phyloP scores from a whole-genome alignment of 2,888 invertebrate species.

The Volucella inflata region DNA sequence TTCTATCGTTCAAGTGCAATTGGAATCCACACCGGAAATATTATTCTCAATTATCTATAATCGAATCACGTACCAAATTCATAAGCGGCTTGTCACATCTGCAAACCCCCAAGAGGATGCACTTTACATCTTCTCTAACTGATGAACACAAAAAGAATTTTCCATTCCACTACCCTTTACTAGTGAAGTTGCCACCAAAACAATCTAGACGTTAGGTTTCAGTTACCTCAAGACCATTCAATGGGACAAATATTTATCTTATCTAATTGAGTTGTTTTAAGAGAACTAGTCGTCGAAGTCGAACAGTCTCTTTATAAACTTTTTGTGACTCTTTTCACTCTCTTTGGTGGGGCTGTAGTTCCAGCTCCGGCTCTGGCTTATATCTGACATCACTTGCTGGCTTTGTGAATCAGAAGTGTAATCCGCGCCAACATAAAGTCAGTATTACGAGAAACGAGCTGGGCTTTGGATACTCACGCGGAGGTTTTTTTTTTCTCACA shows the following conservation, averaged over 20 bases:
- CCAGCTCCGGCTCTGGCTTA: neutral
- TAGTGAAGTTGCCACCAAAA: neutral
- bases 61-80: slow-evolving; percentile 53
- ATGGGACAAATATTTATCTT: slow-evolving; percentile 50
- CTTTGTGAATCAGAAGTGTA: slow-evolving; percentile 56
- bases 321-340: slow-evolving; percentile 2
- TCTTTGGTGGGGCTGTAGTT: neutral
- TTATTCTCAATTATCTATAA: slow-evolving; percentile 62
- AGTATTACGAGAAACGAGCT: slow-evolving; percentile 64
- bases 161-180: slow-evolving; percentile 13
- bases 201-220: neutral
- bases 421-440: slow-evolving; percentile 17
- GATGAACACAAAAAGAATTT: slow-evolving; percentile 9
- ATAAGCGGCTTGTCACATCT: slow-evolving; percentile 46
- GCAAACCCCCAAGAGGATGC: slow-evolving; percentile 18
- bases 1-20: slow-evolving; percentile 18
- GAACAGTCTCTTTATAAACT: slow-evolving; percentile 7
- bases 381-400: slow-evolving; percentile 50
- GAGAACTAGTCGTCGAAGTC: slow-evolving; percentile 35
- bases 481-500: neutral
- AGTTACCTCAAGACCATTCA: slow-evolving; percentile 36
- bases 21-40: slow-evolving; percentile 70
- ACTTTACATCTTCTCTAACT: slow-evolving; percentile 23
- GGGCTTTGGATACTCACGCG: slow-evolving; percentile 45
- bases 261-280: slow-evolving; percentile 70